phyloP scores from a whole-genome alignment of 2,797 vertebrate genomes.

The Vespertilio murinus region DNA sequence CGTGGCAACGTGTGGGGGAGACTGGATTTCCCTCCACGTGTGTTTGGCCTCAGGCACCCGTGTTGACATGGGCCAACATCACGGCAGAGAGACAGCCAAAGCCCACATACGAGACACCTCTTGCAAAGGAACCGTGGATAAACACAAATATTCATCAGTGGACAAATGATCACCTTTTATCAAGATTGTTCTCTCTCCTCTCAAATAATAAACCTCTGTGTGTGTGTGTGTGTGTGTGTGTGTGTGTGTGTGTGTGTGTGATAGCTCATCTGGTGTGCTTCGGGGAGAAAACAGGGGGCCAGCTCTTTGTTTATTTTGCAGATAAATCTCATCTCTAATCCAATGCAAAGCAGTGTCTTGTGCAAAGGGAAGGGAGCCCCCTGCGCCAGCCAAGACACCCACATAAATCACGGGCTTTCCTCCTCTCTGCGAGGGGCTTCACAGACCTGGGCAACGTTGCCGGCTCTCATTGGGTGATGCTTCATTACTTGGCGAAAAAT shows the following conservation, averaged over 20 bases:
- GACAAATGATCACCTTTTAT: not conserved
- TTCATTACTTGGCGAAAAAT: constrained; percentile 80
- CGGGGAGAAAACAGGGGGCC: not conserved
- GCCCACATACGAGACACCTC: not conserved
- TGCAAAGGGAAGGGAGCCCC: constrained; percentile 59
- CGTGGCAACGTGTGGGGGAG: not conserved
- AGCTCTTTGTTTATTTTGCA: constrained; percentile 76
- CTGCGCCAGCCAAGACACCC: not conserved
- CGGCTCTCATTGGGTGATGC: constrained; percentile 72
- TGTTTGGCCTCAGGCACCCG: not conserved
- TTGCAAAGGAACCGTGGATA: not conserved
- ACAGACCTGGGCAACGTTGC: constrained; percentile 70
- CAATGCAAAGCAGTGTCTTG: constrained; percentile 7
- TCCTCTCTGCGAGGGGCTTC: constrained; percentile 58
- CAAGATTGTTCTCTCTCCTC: not conserved
- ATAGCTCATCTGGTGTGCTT: constrained; percentile 45
- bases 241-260: not conserved
- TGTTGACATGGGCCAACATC: fast-evolving
- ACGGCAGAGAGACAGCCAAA: not conserved
- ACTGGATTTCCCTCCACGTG: not conserved
- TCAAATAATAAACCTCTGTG: not conserved
- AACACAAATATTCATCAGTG: not conserved
- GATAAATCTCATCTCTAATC: constrained; percentile 76
- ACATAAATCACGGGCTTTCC: constrained; percentile 78
- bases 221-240: not conserved